Percentiles rank a stretch among this genome's conserved stretches.
phyloP scores from a whole-genome alignment of 2,888 invertebrate species.

The Odontomyia ornata region DNA sequence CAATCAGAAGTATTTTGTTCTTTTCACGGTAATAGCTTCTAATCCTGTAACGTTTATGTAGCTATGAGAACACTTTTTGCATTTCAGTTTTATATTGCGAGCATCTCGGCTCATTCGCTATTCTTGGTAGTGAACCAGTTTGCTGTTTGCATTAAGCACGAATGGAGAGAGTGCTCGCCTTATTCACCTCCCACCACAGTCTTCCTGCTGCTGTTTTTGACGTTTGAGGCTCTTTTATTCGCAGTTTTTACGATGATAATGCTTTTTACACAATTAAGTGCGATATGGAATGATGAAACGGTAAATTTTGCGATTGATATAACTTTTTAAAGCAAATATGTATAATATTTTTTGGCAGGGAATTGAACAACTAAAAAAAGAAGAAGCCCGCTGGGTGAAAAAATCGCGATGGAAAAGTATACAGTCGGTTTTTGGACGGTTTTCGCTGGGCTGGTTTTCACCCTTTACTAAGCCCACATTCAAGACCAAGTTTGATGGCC shows the following conservation, averaged over 20 bases:
- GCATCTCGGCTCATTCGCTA: slow-evolving; percentile 92
- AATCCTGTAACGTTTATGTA: neutral
- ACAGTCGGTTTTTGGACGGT: slow-evolving; percentile 95
- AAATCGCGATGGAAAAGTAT: slow-evolving; percentile 95
- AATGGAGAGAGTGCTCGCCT: slow-evolving; percentile 94
- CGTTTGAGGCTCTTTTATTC: slow-evolving; percentile 94
- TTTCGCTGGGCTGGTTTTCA: slow-evolving; percentile 94
- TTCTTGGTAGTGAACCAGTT: slow-evolving; percentile 93
- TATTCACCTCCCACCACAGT: slow-evolving; percentile 97
- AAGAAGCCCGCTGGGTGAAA: slow-evolving; percentile 91
- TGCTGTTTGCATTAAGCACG: slow-evolving; percentile 88
- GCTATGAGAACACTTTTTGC: neutral
- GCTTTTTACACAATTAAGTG: slow-evolving; percentile 95
- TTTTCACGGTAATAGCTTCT: slow-evolving; percentile 82
- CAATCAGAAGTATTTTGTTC: slow-evolving; percentile 99
- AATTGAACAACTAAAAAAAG: slow-evolving; percentile 96
- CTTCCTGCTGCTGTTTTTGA: slow-evolving; percentile 86
- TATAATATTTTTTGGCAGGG: slow-evolving; percentile 70
- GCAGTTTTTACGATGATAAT: slow-evolving; percentile 98
- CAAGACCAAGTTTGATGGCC: slow-evolving; percentile 80
- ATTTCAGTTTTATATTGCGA: slow-evolving; percentile 95
- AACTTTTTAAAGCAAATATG: neutral
- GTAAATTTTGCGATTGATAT: slow-evolving; percentile 64
- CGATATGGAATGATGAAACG: slow-evolving; percentile 99
- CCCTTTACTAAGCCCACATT: slow-evolving; percentile 75